Evolutionary conservation across 2,888 invertebrate genomes (phyloP).

Genomic region (Ariolimax columbianus): DNA sequence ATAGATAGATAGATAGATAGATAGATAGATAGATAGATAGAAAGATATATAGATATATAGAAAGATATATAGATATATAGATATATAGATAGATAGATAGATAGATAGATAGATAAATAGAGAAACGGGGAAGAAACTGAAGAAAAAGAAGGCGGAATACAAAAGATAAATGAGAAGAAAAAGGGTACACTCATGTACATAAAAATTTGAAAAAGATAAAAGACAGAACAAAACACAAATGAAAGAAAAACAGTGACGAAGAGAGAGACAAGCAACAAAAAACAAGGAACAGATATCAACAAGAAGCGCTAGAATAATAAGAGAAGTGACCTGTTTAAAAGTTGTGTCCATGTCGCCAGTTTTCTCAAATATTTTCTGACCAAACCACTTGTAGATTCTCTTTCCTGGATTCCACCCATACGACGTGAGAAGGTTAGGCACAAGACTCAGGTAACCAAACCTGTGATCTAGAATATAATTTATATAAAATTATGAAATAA

Average conservation of each 20-base stretch:
- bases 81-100: no score
- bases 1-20: no score
- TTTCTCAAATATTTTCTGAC: constrained; percentile 63
- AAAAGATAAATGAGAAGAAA: no score
- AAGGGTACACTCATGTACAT: background rate
- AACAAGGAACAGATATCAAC: no score
- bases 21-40: no score
- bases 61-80: no score
- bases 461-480: constrained; percentile 57
- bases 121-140: no score
- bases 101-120: no score
- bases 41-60: no score
- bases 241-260: background rate
- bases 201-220: background rate
- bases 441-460: constrained; percentile 66
- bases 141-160: no score
- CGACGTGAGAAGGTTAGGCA: constrained; percentile 67
- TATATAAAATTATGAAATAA: background rate
- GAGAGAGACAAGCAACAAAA: background rate
- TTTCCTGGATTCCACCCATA: constrained; percentile 74
- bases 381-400: constrained; percentile 70
- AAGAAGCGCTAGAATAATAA: no score
- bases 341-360: constrained; percentile 65
- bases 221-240: no score
- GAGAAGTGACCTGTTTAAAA: constrained; percentile 69